Evolutionary conservation across 1,140 invertebrate genomes (phyloP).

Genomic region (Ostrea denselamellosa): DNA sequence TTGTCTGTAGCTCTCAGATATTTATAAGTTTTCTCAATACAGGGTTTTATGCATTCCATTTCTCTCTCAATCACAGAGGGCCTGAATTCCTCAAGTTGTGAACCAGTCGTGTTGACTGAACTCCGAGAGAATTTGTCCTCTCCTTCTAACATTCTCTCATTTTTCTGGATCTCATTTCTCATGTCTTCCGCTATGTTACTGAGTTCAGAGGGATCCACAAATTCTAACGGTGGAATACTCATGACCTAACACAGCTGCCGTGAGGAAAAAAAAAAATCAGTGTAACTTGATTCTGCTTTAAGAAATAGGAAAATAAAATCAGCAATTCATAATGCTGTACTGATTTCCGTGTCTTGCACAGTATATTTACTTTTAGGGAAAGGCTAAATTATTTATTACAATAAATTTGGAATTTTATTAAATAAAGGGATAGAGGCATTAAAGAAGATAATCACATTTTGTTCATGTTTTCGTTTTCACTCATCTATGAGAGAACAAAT

Average conservation of each 20-base stretch:
- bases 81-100: not conserved
- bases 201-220: not conserved
- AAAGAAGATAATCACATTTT: too few species aligned
- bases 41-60: not conserved
- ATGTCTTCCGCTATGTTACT: not conserved
- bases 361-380: too few species aligned
- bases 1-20: not conserved
- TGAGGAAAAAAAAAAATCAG: too few species aligned
- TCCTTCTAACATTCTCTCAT: not conserved
- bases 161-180: not conserved
- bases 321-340: too few species aligned
- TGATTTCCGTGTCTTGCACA: too few species aligned
- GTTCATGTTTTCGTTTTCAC: too few species aligned
- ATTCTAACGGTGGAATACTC: not conserved
- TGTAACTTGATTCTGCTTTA: too few species aligned
- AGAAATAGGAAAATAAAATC: too few species aligned
- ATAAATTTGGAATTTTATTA: too few species aligned
- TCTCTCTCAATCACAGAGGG: not conserved
- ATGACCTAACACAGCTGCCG: not conserved
- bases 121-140: not conserved
- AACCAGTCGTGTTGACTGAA: not conserved
- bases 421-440: too few species aligned
- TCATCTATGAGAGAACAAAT: too few species aligned
- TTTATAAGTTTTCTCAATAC: not conserved
- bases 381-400: too few species aligned